Percentiles rank a stretch among this genome's conserved stretches.
phyloP scores from a whole-genome alignment of 2,113 vertebrate species.

The Tangachromis dhanisi region DNA sequence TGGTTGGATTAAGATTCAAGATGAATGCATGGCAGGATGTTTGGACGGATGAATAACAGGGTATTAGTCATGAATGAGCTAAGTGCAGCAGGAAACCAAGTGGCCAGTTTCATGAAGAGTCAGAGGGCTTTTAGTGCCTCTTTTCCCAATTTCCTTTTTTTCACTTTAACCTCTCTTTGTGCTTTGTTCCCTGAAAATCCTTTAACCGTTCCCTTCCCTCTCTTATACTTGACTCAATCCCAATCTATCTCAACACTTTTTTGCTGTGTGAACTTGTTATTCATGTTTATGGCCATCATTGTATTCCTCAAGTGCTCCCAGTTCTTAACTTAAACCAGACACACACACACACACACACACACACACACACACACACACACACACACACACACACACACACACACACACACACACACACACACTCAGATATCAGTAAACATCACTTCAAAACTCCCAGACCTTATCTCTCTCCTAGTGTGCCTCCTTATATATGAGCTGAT shows the following conservation, averaged over 20 bases:
- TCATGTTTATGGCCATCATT: constrained; percentile 14
- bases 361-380: no score
- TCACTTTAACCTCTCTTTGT: constrained; percentile 6
- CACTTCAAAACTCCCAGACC: constrained; percentile 8
- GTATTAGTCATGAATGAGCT: not conserved
- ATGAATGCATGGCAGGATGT: not conserved
- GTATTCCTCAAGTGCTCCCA: constrained; percentile 22
- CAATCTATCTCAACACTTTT: not conserved
- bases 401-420: not conserved
- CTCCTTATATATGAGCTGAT: not conserved
- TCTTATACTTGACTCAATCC: not conserved
- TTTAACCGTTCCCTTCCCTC: not conserved
- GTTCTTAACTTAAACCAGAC: not conserved
- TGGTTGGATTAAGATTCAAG: not conserved
- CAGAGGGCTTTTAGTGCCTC: constrained; percentile 47
- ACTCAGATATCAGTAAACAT: not conserved
- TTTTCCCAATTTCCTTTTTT: not conserved
- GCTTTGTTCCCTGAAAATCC: constrained; percentile 11
- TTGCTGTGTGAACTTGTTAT: constrained; percentile 14
- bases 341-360: not conserved
- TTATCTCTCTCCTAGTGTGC: constrained; percentile 28
- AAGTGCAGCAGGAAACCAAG: constrained; percentile 18
- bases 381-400: not conserved
- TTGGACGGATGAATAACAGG: constrained; percentile 7
- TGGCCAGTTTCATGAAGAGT: constrained; percentile 34